A percentile compares a stretch with the other conserved stretches of the same genome.
These are phyloP conservation scores for Cantharis lateralis DNA, from an alignment of 2,888 invertebrate species.

Conservation along the genomic window DNA sequence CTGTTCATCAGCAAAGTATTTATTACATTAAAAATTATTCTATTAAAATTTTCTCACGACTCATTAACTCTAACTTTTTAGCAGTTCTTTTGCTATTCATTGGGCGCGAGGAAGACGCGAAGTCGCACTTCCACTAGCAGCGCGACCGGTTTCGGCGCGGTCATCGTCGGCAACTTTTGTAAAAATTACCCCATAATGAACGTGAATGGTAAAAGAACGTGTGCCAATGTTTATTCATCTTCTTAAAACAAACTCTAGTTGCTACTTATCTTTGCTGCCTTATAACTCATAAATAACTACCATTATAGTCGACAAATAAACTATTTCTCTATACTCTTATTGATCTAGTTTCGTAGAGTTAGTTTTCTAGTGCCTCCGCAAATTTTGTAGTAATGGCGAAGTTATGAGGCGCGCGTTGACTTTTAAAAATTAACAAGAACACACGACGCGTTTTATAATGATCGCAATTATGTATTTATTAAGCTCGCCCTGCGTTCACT, in stretches of 20 bases:
- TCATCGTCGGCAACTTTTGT: not conserved
- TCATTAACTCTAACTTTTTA: constrained; percentile 11
- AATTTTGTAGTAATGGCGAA: constrained; percentile 49
- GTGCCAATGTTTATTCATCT: constrained; percentile 23
- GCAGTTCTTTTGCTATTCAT: constrained; percentile 21
- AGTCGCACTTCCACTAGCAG: too few species aligned
- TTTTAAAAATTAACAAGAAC: not conserved
- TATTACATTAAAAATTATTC: constrained; percentile 13
- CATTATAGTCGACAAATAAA: constrained; percentile 49
- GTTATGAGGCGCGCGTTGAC: constrained; percentile 36
- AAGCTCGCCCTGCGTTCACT: constrained; percentile 45
- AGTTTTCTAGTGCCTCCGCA: constrained; percentile 56
- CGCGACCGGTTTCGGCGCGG: not conserved
- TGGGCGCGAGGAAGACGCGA: not conserved
- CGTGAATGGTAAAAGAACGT: constrained; percentile 19
- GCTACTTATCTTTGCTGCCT: constrained; percentile 55
- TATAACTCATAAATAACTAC: constrained; percentile 48
- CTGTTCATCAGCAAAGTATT: constrained; percentile 32
- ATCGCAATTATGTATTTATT: constrained; percentile 43
- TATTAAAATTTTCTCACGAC: constrained; percentile 18
- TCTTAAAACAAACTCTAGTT: constrained; percentile 34
- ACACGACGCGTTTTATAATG: constrained; percentile 22
- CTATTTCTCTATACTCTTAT: constrained; percentile 43
- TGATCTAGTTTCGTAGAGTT: constrained; percentile 49
- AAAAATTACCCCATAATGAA: not conserved